A percentile compares a stretch with the other conserved stretches of the same genome.
phyloP scores from a whole-genome alignment of 2,797 vertebrate species.

The Pelodytes ibericus region DNA sequence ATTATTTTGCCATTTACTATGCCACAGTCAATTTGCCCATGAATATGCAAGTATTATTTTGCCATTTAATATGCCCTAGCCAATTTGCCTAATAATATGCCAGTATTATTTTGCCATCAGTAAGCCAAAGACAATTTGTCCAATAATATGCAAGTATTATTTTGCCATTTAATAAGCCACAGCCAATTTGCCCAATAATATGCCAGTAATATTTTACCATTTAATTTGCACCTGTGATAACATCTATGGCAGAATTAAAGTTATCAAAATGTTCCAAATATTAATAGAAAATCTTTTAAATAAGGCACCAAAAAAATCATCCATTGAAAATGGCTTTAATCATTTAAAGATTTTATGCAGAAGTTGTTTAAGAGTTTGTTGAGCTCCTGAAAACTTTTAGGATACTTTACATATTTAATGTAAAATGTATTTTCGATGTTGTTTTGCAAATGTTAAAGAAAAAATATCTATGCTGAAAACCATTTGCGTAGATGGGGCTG shows the following conservation, averaged over 20 bases:
- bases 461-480: constrained; percentile 72
- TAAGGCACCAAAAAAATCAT: background rate
- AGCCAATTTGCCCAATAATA: too few species aligned
- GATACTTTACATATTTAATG: constrained; percentile 41
- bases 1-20: too few species aligned
- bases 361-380: background rate
- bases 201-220: too few species aligned
- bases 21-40: too few species aligned
- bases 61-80: too few species aligned
- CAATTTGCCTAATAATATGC: too few species aligned
- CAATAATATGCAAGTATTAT: too few species aligned
- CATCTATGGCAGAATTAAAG: background rate
- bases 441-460: constrained; percentile 31
- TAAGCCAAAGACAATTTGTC: too few species aligned
- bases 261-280: background rate
- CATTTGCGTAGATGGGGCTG: constrained; percentile 70
- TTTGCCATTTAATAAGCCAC: too few species aligned
- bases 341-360: background rate
- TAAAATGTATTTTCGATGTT: constrained; percentile 62
- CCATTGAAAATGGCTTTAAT: background rate
- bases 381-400: constrained; percentile 61
- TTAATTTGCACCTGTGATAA: too few species aligned
- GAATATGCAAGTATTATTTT: too few species aligned
- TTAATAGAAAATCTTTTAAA: background rate
- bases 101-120: too few species aligned